Base-by-base conservation (phyloP, 2,797 vertebrate species). In the Carcharodon carcharias region DNA sequence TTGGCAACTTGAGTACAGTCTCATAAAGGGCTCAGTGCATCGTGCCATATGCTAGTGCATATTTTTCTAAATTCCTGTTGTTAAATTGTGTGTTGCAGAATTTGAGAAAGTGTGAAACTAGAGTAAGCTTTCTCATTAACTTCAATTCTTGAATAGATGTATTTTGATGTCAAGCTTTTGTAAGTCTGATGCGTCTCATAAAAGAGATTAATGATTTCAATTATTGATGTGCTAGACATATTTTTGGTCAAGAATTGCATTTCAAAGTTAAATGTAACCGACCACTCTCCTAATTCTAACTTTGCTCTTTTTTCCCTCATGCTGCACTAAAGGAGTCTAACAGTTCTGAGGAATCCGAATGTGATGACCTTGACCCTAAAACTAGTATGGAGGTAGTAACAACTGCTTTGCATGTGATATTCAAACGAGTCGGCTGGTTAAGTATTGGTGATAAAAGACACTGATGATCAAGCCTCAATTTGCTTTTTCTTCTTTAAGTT, bases 271-370 rank as follows among this genome's bases (percentile, higher is more conserved):
- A 73, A 71, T 71, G 26, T 96, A 50, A 56, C 56, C 8, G 35
- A 96, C 77, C 45, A 26, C 35, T 77, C 71, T 96, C 40, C 96
- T 58, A 54, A 96, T 96, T 96, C 96, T 97, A 97, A 97, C 80
- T 96, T 80, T 97, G 67, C 96, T 97, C 98, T 97, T 98, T 96
- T 97, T 96, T 97, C 97, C 97, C 97, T 97, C 94, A 95, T 77
- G 94, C 94, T 95, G 94, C 94, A 95, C 69, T 50, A 97, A 97
- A 99, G 99, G 99, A 99, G 97, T 98, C 98, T 97, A 98, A 99
- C 98, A 99, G 99, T 96, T 99, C 99, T 97, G 99, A 99, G 97
- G 99, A 99, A 97, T 99, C 99, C 56, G 99, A 99, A 97, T 99
- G 99, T 97, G 99, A 99, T 97, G 99, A 99, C 97, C 98, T 99